These are phyloP conservation scores for Polydrusus tereticollis DNA, from an alignment of 2,888 invertebrate species.

Conservation along the genomic window DNA sequence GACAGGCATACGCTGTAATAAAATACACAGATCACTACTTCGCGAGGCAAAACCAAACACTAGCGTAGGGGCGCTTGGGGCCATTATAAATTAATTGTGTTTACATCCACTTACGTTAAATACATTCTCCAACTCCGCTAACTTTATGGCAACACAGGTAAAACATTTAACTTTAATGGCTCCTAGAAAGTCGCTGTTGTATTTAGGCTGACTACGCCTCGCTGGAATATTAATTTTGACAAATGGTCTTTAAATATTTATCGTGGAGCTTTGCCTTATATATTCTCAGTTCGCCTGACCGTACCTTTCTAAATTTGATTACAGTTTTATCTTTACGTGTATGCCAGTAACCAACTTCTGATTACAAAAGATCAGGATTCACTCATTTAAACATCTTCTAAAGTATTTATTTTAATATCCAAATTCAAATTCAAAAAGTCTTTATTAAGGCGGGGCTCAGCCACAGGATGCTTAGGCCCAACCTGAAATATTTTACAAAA, in stretches of 20 bases:
- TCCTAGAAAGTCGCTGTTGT: constrained; percentile 48
- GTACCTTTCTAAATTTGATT: neutral
- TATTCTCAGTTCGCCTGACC: neutral
- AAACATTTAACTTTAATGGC: constrained; percentile 55
- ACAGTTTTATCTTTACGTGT: neutral
- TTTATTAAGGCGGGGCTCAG: too few relatives aligned
- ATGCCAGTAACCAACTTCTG: too few relatives aligned
- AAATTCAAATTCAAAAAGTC: too few relatives aligned
- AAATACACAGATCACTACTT: constrained; percentile 7
- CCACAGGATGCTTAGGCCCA: too few relatives aligned
- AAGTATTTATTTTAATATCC: too few relatives aligned
- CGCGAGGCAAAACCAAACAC: constrained; percentile 54
- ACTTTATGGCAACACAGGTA: constrained; percentile 56
- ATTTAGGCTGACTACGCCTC: constrained; percentile 47
- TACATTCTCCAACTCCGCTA: constrained; percentile 52
- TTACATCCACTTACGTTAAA: constrained; percentile 58
- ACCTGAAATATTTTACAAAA: too few relatives aligned
- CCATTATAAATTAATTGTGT: constrained; percentile 61
- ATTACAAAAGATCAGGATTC: too few relatives aligned
- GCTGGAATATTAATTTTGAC: constrained; percentile 48
- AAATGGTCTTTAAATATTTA: constrained; percentile 48
- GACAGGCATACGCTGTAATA: neutral
- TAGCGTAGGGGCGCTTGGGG: constrained; percentile 52
- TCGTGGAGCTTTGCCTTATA: neutral
- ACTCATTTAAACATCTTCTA: too few relatives aligned